Evolutionary conservation across 2,797 vertebrate species (phyloP).

Genomic region (Microhierax caerulescens): DNA sequence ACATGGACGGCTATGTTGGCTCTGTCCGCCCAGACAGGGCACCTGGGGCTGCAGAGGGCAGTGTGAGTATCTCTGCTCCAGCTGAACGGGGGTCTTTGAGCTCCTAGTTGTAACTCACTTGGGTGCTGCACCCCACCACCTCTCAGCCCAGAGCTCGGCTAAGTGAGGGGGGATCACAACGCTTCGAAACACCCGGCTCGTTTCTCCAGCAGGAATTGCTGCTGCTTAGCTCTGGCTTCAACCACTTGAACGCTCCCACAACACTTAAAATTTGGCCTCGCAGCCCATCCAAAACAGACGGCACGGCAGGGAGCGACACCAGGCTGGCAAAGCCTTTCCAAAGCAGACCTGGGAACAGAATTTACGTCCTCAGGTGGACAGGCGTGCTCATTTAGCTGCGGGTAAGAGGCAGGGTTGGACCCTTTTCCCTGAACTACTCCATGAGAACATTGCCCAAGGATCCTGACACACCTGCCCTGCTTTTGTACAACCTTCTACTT

Average conservation of each 20-base stretch:
- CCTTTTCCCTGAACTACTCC: neutral
- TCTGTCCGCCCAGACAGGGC: rapidly evolving
- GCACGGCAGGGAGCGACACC: neutral
- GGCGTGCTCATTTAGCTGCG: neutral
- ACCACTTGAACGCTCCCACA: neutral
- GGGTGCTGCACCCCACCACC: neutral
- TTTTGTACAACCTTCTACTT: neutral
- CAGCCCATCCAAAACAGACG: neutral
- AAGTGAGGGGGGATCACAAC: neutral
- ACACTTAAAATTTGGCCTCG: too few species aligned
- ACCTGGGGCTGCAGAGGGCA: neutral
- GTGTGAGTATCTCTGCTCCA: neutral
- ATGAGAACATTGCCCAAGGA: neutral
- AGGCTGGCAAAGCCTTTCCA: neutral
- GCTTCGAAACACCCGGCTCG: neutral
- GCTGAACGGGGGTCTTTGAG: neutral
- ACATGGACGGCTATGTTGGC: rapidly evolving
- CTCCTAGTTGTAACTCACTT: neutral
- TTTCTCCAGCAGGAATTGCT: neutral
- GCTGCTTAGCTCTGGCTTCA: neutral
- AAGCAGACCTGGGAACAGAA: neutral
- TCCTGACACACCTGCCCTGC: neutral
- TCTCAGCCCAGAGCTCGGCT: neutral
- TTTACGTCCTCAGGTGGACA: rapidly evolving
- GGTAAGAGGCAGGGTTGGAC: neutral